phyloP scores from a whole-genome alignment of 2,113 vertebrate species.

The Neopipo cinnamomea region DNA sequence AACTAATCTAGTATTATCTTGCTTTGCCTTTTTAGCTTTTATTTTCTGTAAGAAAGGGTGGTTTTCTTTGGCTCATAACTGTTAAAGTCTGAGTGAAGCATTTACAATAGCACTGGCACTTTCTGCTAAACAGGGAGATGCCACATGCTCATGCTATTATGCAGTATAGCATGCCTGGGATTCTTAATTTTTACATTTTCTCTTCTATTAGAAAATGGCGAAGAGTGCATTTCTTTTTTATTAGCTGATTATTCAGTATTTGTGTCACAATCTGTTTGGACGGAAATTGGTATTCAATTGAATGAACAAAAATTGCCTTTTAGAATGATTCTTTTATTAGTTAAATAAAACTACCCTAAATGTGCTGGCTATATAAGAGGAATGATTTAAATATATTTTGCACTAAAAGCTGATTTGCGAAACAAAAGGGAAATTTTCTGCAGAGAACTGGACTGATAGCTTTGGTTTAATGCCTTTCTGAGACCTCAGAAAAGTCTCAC shows the following conservation, averaged over 20 bases:
- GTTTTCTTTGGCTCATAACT: neutral
- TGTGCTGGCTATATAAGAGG: neutral
- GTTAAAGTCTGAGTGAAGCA: neutral
- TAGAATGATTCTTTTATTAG: constrained; percentile 46
- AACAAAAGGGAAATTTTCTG: constrained; percentile 33
- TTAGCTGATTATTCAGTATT: constrained; percentile 50
- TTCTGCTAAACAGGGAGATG: neutral
- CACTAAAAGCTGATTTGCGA: constrained; percentile 36
- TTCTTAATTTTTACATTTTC: constrained; percentile 48
- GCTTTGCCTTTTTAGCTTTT: neutral
- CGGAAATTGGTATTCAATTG: constrained; percentile 47
- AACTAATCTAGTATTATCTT: neutral
- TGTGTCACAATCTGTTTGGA: constrained; percentile 32
- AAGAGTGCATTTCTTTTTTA: constrained; percentile 42
- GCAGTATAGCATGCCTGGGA: neutral
- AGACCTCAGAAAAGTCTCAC: constrained; percentile 1
- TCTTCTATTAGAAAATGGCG: constrained; percentile 33
- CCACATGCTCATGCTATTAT: neutral
- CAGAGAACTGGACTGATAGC: neutral
- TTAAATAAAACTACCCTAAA: constrained; percentile 57
- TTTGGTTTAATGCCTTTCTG: neutral
- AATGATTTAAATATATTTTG: constrained; percentile 40
- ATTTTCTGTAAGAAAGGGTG: neutral
- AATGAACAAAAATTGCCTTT: constrained; percentile 54
- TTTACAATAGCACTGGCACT: neutral